These are phyloP conservation scores for Drosophila albomicans DNA, from an alignment of 1,140 invertebrate genomes.

Conservation along the genomic window DNA sequence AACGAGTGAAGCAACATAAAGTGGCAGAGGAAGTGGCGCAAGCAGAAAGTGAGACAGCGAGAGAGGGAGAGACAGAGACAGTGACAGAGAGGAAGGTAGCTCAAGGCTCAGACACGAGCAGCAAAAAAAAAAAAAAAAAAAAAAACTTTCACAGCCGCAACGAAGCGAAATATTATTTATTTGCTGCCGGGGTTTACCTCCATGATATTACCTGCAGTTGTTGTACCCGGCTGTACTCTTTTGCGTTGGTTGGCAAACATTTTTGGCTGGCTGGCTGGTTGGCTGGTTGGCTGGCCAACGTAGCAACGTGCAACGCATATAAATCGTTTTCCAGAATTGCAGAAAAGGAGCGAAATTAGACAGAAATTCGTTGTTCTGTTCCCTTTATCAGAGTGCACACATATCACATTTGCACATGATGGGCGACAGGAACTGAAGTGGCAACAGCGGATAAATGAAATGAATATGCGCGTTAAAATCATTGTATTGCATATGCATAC, in stretches of 20 bases:
- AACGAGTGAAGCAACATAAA: background rate
- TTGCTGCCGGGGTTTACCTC: slow-evolving; percentile 39
- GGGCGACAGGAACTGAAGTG: slow-evolving; percentile 10
- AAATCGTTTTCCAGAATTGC: slow-evolving; percentile 56
- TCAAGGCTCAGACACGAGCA: slow-evolving; percentile 25
- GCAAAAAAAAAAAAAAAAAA: slow-evolving; percentile 43
- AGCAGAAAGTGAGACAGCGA: background rate
- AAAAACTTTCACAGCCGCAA: slow-evolving; percentile 25
- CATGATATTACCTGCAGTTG: background rate
- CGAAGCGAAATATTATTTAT: slow-evolving; percentile 73
- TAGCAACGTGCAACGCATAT: slow-evolving; percentile 64
- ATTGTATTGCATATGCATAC: background rate
- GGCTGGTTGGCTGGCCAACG: slow-evolving; percentile 43
- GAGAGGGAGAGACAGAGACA: background rate
- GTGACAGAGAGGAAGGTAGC: background rate
- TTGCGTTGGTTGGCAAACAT: background rate
- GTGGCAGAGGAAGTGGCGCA: background rate
- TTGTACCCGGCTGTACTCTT: slow-evolving; percentile 2
- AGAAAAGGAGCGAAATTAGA: slow-evolving; percentile 55
- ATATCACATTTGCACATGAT: slow-evolving; percentile 42
- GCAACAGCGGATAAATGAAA: slow-evolving; percentile 26
- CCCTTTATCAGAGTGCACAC: slow-evolving; percentile 7
- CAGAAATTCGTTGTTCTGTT: slow-evolving; percentile 31
- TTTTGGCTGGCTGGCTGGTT: background rate
- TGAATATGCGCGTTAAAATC: slow-evolving; percentile 24